Evolutionary conservation across 2,797 vertebrate genomes (phyloP).

Genomic region (Tokudaia tokunoshimensis): DNA sequence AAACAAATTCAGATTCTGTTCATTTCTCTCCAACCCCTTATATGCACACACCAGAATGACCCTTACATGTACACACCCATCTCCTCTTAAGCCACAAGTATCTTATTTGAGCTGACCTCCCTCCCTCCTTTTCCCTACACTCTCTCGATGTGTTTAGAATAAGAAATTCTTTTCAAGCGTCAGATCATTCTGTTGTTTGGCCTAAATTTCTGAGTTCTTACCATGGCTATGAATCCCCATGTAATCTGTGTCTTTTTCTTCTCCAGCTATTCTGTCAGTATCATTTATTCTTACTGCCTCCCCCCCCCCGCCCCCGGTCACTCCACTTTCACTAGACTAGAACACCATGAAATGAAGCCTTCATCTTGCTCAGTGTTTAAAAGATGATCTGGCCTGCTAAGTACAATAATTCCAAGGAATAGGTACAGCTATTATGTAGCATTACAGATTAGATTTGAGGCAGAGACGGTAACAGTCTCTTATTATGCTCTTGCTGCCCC

Average conservation of each 20-base stretch:
- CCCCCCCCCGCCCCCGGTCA: too few species aligned
- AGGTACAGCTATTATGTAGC: background rate
- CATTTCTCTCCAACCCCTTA: background rate
- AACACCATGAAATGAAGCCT: background rate
- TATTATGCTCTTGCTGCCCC: background rate
- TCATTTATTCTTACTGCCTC: background rate
- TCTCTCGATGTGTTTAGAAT: background rate
- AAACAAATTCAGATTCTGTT: constrained; percentile 10
- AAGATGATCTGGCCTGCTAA: background rate
- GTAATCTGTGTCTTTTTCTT: background rate
- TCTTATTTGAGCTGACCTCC: background rate
- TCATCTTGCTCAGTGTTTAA: background rate
- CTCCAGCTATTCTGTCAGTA: constrained; percentile 23
- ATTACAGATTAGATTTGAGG: constrained; percentile 12
- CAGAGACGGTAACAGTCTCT: background rate
- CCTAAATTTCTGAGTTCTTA: constrained; percentile 19
- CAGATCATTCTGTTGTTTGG: background rate
- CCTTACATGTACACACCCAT: background rate
- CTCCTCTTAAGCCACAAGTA: background rate
- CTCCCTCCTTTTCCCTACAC: background rate
- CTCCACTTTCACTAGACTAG: background rate
- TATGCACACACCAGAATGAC: background rate
- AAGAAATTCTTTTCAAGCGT: background rate
- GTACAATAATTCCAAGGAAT: background rate
- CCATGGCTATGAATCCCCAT: background rate